Evolutionary conservation across 2,888 invertebrate genomes (phyloP), one percentile per base, ranked within the genome.

Genomic region (Cheilosia vernalis): DNA sequence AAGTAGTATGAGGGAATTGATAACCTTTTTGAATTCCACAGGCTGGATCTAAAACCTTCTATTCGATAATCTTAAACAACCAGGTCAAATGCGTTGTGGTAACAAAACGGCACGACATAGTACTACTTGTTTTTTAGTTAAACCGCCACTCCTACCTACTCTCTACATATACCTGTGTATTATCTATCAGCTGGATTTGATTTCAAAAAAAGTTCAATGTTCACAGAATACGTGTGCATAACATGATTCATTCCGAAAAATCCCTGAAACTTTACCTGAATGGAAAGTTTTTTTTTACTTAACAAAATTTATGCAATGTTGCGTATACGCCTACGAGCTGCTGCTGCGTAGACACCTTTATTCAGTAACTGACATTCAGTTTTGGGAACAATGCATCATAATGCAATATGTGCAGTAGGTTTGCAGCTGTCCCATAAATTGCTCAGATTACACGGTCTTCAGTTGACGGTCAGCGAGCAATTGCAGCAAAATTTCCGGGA

Each of bases 401-500:
- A 7, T 51, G 51, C 15, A 51, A 51, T 4, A 21, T 2, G 9
- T 30, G 30, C 24, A 15, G 4, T 24, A 24, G 10, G 17, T 55
- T 30, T 30, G 3, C 55, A 27, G 17, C 30, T 30, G 47, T 13
- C 0, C 30, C 10, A 30, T 47, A 19, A 17, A 5, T 44, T 10
- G 17, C 4, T 37, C 13, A 51, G 24, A 13, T 53, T n/a, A n/a
- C 10, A 30, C 15, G 15, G 9, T 17, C 3, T 17, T 2, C 2
- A 9, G 19, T 10, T n/a, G 30, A 30, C 30, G 49, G 58, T 56
- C 40, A 30, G 58, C 63, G 33, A 49, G 24, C 15, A 47, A 51
- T 21, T 40, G 33, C 37, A 37, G 33, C 49, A 44, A 49, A 66
- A 30, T 60, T 60, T 33, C n/a, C 21, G 21, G 19, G 70, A 69